These are phyloP conservation scores for Hydropsyche betteni DNA, from an alignment of 2,888 invertebrate genomes.

Conservation along the genomic window DNA sequence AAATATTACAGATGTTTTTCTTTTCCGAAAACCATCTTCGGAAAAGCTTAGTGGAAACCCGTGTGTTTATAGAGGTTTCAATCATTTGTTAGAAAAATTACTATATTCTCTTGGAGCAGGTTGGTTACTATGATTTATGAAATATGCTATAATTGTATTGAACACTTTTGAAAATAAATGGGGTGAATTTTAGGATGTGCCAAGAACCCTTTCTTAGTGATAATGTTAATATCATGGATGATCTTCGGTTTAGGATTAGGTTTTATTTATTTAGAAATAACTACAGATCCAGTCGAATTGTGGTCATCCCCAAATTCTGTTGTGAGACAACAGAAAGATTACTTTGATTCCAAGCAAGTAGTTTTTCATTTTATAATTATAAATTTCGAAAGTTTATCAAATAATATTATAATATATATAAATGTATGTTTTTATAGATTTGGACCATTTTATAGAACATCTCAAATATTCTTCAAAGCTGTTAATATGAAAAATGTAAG, in stretches of 20 bases:
- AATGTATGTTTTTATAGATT: constrained; percentile 67
- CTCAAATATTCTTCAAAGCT: constrained; percentile 86
- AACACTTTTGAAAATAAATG: neutral
- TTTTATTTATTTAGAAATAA: constrained; percentile 73
- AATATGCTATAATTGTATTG: neutral
- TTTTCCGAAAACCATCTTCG: no score
- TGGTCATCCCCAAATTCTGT: constrained; percentile 89
- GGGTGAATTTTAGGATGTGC: constrained; percentile 67
- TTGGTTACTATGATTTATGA: constrained; percentile 34
- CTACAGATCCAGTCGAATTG: constrained; percentile 89
- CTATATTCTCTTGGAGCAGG: constrained; percentile 51
- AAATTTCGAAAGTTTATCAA: neutral
- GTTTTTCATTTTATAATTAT: neutral
- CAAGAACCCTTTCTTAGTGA: constrained; percentile 69
- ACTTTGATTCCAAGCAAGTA: constrained; percentile 73
- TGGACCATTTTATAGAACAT: constrained; percentile 87
- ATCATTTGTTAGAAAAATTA: constrained; percentile 48
- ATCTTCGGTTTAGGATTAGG: constrained; percentile 72
- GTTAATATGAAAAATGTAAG: constrained; percentile 59
- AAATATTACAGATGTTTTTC: no score
- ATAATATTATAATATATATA: neutral
- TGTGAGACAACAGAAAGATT: constrained; percentile 84
- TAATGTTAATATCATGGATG: constrained; percentile 72
- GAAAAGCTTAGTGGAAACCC: neutral
- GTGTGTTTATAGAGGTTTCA: constrained; percentile 41